Evolutionary conservation across 1,140 invertebrate genomes (phyloP), one percentile per base, ranked within the genome.

Genomic region (Drosophila kikkawai): DNA sequence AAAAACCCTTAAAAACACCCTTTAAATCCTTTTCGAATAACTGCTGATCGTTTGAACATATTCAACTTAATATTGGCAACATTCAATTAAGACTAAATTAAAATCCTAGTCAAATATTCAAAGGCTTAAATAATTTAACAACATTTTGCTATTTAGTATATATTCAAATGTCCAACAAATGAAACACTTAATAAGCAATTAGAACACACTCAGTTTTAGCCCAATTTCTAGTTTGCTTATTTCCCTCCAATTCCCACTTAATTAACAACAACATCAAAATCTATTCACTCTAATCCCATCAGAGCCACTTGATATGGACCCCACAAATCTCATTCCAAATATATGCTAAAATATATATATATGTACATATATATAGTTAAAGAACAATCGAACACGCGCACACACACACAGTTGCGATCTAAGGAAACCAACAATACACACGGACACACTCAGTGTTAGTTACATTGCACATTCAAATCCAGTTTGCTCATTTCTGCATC

Each of bases 401-500:
- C 26, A n/a, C 50, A 69, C 39, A 65, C 19, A 8, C 13, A 37
- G 51, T 55, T 19, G 6, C 37, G 51, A 8, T 55, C 12, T 15
- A 13, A 55, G 34, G 51, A 69, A 39, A 36, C 60, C 29, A 44
- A 44, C 29, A 66, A 74, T 51, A 66, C 11, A 51, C 73, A 48
- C 74, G n/a, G 36, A 51, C 26, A 65, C 73, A 77, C 74, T 17
- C 48, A 56, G 45, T 75, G 50, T 50, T 26, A 44, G 63, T 75
- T 53, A 53, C 45, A 76, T 51, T 77, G 53, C 75, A 45, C 39
- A 58, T 77, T 58, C 57, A 59, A 71, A 71, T 73, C 67, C 67
- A 73, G 53, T 59, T 71, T 59, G n/a, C 53, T 73, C 22, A 50
- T 71, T 71, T 71, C 69, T 50, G 67, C 69, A 57, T 74, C 68